These are phyloP conservation scores for Melinaea marsaeus DNA, from an alignment of 2,888 invertebrate genomes.

Conservation along the genomic window DNA sequence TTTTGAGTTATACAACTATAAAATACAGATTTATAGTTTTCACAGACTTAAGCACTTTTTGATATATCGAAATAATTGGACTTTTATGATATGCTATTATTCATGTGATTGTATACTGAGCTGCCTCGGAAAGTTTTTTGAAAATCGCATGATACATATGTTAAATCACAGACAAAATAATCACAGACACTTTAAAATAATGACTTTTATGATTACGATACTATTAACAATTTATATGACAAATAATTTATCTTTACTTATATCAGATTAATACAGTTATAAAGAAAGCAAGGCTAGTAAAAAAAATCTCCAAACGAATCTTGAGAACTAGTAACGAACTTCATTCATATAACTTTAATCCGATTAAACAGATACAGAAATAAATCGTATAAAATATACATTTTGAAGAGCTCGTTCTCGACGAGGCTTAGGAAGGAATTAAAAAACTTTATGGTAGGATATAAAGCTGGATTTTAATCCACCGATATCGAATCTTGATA, in stretches of 20 bases:
- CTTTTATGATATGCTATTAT: slow-evolving; percentile 34
- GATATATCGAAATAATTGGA: slow-evolving; percentile 35
- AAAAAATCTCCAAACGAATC: slow-evolving; percentile 12
- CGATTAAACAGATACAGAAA: slow-evolving; percentile 39
- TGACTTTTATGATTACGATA: background rate
- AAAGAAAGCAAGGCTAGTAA: background rate
- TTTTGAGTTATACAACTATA: slow-evolving; percentile 31
- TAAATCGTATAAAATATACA: slow-evolving; percentile 47
- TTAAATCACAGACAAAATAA: slow-evolving; percentile 21
- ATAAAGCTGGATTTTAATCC: slow-evolving; percentile 46
- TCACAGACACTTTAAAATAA: slow-evolving; percentile 10
- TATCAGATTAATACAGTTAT: background rate
- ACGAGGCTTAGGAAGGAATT: slow-evolving; percentile 44
- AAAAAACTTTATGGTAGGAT: slow-evolving; percentile 48
- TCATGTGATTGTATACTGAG: slow-evolving; percentile 27
- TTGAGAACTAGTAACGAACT: slow-evolving; percentile 10
- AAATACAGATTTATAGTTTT: slow-evolving; percentile 39
- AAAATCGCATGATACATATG: slow-evolving; percentile 27
- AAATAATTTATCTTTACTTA: background rate
- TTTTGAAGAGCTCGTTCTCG: slow-evolving; percentile 44
- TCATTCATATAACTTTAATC: slow-evolving; percentile 29
- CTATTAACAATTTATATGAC: slow-evolving; percentile 1
- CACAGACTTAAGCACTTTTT: slow-evolving; percentile 32
- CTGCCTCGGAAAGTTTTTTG: slow-evolving; percentile 22
- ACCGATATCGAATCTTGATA: slow-evolving; percentile 22